Evolutionary conservation across 2,113 vertebrate genomes (phyloP).

Genomic region (Zapornia atra): DNA sequence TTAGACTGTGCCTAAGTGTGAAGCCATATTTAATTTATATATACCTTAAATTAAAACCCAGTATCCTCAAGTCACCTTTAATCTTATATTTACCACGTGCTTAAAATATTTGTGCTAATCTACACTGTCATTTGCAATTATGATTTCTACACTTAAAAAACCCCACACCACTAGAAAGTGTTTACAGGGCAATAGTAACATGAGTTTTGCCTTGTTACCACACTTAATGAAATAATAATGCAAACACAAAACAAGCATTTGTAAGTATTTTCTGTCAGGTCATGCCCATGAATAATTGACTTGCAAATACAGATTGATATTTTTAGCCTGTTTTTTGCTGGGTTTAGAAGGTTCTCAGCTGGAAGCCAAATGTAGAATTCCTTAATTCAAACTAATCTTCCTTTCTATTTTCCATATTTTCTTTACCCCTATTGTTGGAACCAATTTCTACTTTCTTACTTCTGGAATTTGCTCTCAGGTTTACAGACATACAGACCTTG

Average conservation of each 20-base stretch:
- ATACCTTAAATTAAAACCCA: not conserved
- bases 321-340: not conserved
- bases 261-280: not conserved
- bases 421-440: not conserved
- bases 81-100: not conserved
- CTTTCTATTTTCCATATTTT: not conserved
- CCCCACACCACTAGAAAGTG: not conserved
- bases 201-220: not conserved
- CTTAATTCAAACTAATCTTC: not conserved
- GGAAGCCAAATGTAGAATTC: not conserved
- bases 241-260: not conserved
- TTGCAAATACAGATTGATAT: not conserved
- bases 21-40: not conserved
- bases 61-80: not conserved
- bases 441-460: not conserved
- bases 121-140: not conserved
- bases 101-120: constrained; percentile 1
- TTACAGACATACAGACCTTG: not conserved
- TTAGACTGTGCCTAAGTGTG: not conserved
- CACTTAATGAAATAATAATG: not conserved
- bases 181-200: not conserved
- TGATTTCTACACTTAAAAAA: not conserved
- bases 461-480: not conserved
- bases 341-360: not conserved
- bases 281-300: not conserved